Base-by-base conservation (phyloP, 2,797 vertebrate genomes). In the Novumbra hubbsi region DNA sequence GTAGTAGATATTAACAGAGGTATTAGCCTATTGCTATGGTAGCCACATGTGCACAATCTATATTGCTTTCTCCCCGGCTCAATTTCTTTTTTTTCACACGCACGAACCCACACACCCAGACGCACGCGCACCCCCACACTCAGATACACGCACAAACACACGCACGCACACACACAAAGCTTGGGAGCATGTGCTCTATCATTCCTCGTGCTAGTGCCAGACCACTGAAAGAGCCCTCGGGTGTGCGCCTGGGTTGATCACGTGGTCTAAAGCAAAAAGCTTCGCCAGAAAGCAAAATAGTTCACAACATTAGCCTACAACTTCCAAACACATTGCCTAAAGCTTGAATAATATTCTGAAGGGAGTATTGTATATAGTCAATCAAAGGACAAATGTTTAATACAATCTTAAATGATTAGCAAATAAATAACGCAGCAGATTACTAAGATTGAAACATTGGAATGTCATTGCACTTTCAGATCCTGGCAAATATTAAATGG, bases 191-290 rank as follows among this genome's bases (percentile, higher is more conserved):
- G 80, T 76, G 73, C 71, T 78, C 32, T 75, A 68, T 74, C 66
- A 78, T n/a, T 79, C 70, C 73, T 80, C 27, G 17, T 74, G 72
- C 34, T 69, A 38, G 52, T 65, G 62, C 74, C 67, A 52, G 74
- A 72, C 49, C 74, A 70, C 72, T 78, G 80, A 79, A 82, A 80
- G 74, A 73, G 72, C 73, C 76, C 73, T 69, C 34, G 63, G 74
- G 73, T 50, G 66, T 65, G 72, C 49, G 78, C 65, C 71, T 78
- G 72, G 68, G 65, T 49, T 70, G 67, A 75, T 85, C 85, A 87
- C 87, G 83, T 89, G 86, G 73, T 68, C 28, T 21, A 45, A 80
- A 76, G 75, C 80, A 87, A 76, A 32, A 78, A 32, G 28, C 68
- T 60, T 49, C 38, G 32, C 12, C 48, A 30, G 30, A 16, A 21